Evolutionary conservation across 2,888 invertebrate species (phyloP), one percentile per base, ranked within the genome.

Genomic region (Pristionchus arcanus): DNA sequence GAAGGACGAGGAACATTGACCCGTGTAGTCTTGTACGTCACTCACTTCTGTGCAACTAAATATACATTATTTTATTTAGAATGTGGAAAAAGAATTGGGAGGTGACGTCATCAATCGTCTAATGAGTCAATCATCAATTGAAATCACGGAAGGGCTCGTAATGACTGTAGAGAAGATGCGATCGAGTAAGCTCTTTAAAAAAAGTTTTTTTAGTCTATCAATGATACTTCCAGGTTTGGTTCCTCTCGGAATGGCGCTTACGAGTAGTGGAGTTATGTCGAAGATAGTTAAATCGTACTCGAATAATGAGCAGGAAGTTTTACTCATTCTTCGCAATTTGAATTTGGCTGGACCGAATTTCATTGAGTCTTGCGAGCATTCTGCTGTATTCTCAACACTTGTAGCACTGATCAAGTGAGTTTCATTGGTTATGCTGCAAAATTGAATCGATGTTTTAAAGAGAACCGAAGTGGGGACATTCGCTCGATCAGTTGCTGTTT

Each of bases 401-500:
- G 66, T 53, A 25, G 28, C 16, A 63, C 86, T 86, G 13, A 86
- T 86, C n/a, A 86, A 42, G 86, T 86, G 15, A 55, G 84, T 53
- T 49, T 21, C 16, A n/a, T 49, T 74, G 37, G 19, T 11, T 3
- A 16, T 19, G 13, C 77, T 84, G 28, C 55, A 31, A 19, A 49
- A 21, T 21, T 55, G 84, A 13, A 55, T 15, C 5, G 59, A 28
- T 7, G 1, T 55, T 31, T 28, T 66, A 2, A 21, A 86, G 86
- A 31, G 66, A 86, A n/a, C 25, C 63, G 13, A 66, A n/a, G n/a
- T 86, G 86, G 86, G 25, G 4, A 16, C 28, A 37, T 21, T 63
- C 86, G 5, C 63, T 86, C 19, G 86, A 86, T 86, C 86, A 86
- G 19, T 28, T 86, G 15, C 28, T 86, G n/a, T 86, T 86, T 55